Evolutionary conservation across 2,797 vertebrate genomes (phyloP), one percentile per base, ranked within the genome.

Genomic region (Tachyglossus aculeatus): DNA sequence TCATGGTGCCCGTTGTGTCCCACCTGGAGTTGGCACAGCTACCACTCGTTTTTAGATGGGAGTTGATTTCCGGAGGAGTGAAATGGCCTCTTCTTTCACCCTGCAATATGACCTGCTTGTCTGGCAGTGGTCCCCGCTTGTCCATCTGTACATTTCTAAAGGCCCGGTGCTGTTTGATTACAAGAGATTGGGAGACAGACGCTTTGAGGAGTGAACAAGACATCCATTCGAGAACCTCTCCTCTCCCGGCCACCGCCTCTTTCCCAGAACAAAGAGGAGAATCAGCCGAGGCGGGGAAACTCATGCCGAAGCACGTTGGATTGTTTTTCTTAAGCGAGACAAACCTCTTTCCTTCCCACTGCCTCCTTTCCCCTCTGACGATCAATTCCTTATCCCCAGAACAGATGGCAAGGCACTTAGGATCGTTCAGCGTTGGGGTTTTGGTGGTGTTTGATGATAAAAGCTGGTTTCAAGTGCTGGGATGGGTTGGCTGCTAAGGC

Each of bases 401-500:
- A n/a, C n/a, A n/a, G n/a, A n/a, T n/a, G n/a, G n/a, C n/a, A n/a
- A n/a, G n/a, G n/a, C n/a, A n/a, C n/a, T n/a, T n/a, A n/a, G n/a
- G n/a, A n/a, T n/a, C n/a, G n/a, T n/a, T n/a, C n/a, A n/a, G n/a
- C n/a, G n/a, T n/a, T n/a, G n/a, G n/a, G n/a, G n/a, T n/a, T n/a
- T n/a, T n/a, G n/a, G n/a, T n/a, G n/a, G n/a, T n/a, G n/a, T n/a
- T n/a, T n/a, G n/a, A n/a, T n/a, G n/a, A n/a, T n/a, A n/a, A n/a
- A n/a, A n/a, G n/a, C n/a, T n/a, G n/a, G n/a, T n/a, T n/a, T n/a
- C n/a, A 7, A 14, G 56, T 7, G 2, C 21, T 7, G 8, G 39
- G 10, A 21, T 0, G 0, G 2, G 10, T 19, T 1, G 1, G 34
- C 18, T 32, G 6, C 2, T 0, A 0, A 1, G 3, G 9, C 29